These are phyloP conservation scores for Apostichopus japonicus DNA, from an alignment of 35 echinoderm and acorn worm genomes.

Conservation along the genomic window DNA sequence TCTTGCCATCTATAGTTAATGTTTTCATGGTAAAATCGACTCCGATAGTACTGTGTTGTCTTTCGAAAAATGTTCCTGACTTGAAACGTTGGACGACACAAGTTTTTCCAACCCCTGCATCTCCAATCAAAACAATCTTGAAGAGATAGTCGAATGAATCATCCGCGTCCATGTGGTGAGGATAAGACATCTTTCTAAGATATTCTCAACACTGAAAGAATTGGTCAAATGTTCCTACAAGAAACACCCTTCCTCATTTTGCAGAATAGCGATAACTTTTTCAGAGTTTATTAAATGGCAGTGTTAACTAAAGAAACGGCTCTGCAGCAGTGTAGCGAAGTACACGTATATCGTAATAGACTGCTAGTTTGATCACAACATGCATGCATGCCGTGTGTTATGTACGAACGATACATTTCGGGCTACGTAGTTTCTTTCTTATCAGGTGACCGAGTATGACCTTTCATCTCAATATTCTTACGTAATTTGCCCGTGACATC, in stretches of 20 bases:
- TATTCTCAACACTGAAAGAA: neutral
- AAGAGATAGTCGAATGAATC: constrained; percentile 99
- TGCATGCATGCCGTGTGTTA: neutral
- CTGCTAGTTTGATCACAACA: neutral
- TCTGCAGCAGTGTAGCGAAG: neutral
- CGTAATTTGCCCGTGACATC: neutral
- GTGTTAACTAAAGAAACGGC: neutral
- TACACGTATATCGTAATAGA: neutral
- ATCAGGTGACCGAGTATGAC: constrained; percentile 44
- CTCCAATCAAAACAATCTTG: constrained; percentile 98
- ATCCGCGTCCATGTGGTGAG: constrained; percentile 84
- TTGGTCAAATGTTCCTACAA: neutral
- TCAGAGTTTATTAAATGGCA: neutral
- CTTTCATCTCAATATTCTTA: neutral
- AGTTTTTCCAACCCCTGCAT: constrained; percentile 98
- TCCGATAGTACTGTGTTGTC: constrained; percentile 97
- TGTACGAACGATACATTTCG: neutral
- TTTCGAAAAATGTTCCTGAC: constrained; percentile 96
- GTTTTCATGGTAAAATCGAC: constrained; percentile 99
- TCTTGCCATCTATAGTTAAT: constrained; percentile 89
- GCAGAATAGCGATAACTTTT: neutral
- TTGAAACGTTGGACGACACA: constrained; percentile 99
- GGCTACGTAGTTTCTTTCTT: constrained; percentile 31
- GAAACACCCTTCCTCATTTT: constrained; percentile 29
- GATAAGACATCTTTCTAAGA: constrained; percentile 68